A percentile compares a stretch with the other conserved stretches of the same genome.
Evolutionary conservation across 2,888 invertebrate genomes (phyloP).

Genomic region (Campopleginae sp.): DNA sequence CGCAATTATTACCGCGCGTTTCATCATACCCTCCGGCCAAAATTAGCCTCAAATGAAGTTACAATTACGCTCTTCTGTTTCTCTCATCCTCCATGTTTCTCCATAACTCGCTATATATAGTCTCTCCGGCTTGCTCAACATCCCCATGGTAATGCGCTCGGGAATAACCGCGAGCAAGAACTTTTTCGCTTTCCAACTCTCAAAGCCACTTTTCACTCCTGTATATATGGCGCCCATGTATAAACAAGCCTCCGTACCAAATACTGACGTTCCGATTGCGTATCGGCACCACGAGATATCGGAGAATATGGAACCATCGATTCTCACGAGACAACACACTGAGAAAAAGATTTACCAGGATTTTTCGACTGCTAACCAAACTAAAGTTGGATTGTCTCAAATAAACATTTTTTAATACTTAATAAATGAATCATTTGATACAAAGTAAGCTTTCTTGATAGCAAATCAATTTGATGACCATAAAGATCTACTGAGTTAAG

Average conservation of each 20-base stretch:
- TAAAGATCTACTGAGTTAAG: no score
- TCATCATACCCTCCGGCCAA: constrained; percentile 83
- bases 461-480: no score
- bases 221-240: constrained; percentile 8
- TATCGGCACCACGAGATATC: constrained; percentile 36
- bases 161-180: constrained; percentile 67
- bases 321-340: not conserved
- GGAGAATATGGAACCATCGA: constrained; percentile 13
- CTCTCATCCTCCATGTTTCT: constrained; percentile 58
- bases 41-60: constrained; percentile 84
- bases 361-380: no score
- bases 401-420: no score
- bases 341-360: no score
- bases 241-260: constrained; percentile 24
- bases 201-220: constrained; percentile 53
- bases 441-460: no score
- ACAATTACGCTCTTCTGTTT: constrained; percentile 80
- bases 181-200: constrained; percentile 58
- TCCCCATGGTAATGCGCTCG: constrained; percentile 62
- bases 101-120: constrained; percentile 55
- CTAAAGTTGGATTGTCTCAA: no score
- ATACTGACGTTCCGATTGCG: constrained; percentile 28
- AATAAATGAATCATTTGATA: no score
- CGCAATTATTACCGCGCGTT: constrained; percentile 83
- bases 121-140: constrained; percentile 42